A percentile compares a stretch with the other conserved stretches of the same genome.
Conservation (phyloP, 2,888 invertebrate genomes). For the Oscheius myriophilus region DNA sequence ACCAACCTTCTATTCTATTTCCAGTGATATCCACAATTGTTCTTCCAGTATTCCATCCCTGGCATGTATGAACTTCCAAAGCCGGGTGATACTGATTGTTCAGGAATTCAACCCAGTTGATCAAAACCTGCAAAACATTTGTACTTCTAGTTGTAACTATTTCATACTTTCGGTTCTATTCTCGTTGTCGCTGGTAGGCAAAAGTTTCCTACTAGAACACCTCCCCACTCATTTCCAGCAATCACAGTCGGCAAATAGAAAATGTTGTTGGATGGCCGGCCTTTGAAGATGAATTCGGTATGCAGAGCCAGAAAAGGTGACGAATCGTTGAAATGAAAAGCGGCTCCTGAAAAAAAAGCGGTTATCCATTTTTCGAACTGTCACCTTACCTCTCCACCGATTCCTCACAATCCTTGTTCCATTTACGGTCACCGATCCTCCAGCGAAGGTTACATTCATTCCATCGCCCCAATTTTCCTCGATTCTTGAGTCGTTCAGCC, state of each 20-base stretch:
- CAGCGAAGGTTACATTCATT: slow-evolving; percentile 91
- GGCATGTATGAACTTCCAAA: slow-evolving; percentile 68
- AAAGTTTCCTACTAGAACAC: slow-evolving; percentile 90
- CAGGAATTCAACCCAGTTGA: slow-evolving; percentile 68
- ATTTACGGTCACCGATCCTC: slow-evolving; percentile 91
- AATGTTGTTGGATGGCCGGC: slow-evolving; percentile 67
- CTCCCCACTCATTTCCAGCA: slow-evolving; percentile 86
- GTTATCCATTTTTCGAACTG: background rate
- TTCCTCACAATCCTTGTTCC: slow-evolving; percentile 86
- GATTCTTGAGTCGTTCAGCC: slow-evolving; percentile 87
- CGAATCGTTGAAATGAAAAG: slow-evolving; percentile 89
- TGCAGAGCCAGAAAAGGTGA: slow-evolving; percentile 84
- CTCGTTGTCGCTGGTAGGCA: slow-evolving; percentile 74
- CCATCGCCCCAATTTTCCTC: slow-evolving; percentile 92
- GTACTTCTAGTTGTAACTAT: background rate
- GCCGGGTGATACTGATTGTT: slow-evolving; percentile 69
- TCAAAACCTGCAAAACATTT: slow-evolving; percentile 49
- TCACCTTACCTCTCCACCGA: slow-evolving; percentile 78
- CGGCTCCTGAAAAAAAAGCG: slow-evolving; percentile 77
- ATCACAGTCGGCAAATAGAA: slow-evolving; percentile 78
- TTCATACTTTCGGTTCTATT: slow-evolving; percentile 49
- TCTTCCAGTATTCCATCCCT: slow-evolving; percentile 34
- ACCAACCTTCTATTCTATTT: slow-evolving; percentile 43
- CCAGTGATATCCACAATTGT: slow-evolving; percentile 53
- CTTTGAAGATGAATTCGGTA: slow-evolving; percentile 80